These are phyloP conservation scores for Scaptomyza graminum DNA, from an alignment of 1,140 invertebrate genomes.

Conservation along the genomic window DNA sequence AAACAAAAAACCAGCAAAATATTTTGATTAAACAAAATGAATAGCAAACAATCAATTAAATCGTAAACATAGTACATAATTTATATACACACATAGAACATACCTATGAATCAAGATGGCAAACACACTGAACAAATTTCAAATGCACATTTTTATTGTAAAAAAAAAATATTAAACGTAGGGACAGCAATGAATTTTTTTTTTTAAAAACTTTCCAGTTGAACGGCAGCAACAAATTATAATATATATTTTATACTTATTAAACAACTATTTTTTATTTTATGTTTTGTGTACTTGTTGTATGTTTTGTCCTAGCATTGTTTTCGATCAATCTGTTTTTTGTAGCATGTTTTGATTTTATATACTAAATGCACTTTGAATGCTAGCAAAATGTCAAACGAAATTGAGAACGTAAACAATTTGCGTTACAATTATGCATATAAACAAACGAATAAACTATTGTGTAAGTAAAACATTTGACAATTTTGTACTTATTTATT, in stretches of 20 bases:
- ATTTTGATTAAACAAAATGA: slow-evolving; percentile 59
- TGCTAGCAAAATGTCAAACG: slow-evolving; percentile 74
- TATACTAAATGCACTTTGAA: slow-evolving; percentile 61
- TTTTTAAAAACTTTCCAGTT: slow-evolving; percentile 18
- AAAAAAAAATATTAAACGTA: not conserved
- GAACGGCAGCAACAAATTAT: slow-evolving; percentile 14
- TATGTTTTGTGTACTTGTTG: slow-evolving; percentile 11
- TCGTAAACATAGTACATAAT: slow-evolving; percentile 42
- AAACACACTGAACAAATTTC: slow-evolving; percentile 32
- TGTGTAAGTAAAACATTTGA: slow-evolving; percentile 57
- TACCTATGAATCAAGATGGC: slow-evolving; percentile 11
- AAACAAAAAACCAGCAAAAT: slow-evolving; percentile 30
- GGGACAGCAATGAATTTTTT: not conserved
- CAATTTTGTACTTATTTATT: not conserved
- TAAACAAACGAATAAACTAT: slow-evolving; percentile 78
- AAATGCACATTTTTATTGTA: slow-evolving; percentile 46
- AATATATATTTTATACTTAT: slow-evolving; percentile 24
- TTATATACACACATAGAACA: slow-evolving; percentile 37
- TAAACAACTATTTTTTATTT: slow-evolving; percentile 26
- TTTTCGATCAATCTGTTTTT: slow-evolving; percentile 32
- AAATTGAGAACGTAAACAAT: slow-evolving; percentile 64
- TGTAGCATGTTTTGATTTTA: slow-evolving; percentile 6
- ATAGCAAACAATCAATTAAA: slow-evolving; percentile 67
- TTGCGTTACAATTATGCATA: slow-evolving; percentile 76
- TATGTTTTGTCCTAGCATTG: slow-evolving; percentile 28